These are phyloP conservation scores for Pristiophorus japonicus DNA, from an alignment of 2,113 vertebrate species.

Conservation along the genomic window DNA sequence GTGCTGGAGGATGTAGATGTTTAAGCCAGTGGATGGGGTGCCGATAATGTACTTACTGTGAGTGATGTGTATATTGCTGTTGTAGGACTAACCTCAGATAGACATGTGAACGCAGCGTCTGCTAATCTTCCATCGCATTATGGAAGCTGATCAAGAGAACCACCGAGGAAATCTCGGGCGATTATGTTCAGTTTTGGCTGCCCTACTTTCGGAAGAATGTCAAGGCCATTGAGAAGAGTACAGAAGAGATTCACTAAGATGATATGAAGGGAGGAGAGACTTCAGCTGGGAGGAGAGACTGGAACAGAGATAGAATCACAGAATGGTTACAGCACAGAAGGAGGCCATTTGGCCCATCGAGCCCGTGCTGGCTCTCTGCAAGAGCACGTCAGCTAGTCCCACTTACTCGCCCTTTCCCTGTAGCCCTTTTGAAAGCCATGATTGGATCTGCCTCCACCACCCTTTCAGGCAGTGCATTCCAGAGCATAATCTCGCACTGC, in stretches of 20 bases:
- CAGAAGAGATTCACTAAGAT: not conserved
- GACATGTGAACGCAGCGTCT: not conserved
- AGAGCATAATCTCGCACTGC: too few species aligned
- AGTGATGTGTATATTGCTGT: not conserved
- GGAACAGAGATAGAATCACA: too few species aligned
- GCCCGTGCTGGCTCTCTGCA: too few species aligned
- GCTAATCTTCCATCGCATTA: not conserved
- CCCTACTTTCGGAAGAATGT: not conserved
- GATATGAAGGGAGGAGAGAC: not conserved
- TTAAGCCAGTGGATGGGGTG: not conserved
- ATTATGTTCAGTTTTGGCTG: not conserved
- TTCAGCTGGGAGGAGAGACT: not conserved
- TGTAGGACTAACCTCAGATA: not conserved
- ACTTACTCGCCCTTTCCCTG: too few species aligned
- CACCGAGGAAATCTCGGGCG: not conserved
- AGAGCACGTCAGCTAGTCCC: too few species aligned
- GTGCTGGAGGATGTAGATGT: not conserved
- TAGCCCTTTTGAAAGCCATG: too few species aligned
- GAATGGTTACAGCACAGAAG: too few species aligned
- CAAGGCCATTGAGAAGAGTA: not conserved
- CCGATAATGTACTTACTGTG: not conserved
- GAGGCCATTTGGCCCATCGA: too few species aligned
- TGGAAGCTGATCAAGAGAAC: not conserved
- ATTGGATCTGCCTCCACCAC: too few species aligned
- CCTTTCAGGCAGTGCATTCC: too few species aligned